Percentiles rank a stretch among this genome's conserved stretches.
Evolutionary conservation across 2,888 invertebrate genomes (phyloP).

Genomic region (Noctua comes): DNA sequence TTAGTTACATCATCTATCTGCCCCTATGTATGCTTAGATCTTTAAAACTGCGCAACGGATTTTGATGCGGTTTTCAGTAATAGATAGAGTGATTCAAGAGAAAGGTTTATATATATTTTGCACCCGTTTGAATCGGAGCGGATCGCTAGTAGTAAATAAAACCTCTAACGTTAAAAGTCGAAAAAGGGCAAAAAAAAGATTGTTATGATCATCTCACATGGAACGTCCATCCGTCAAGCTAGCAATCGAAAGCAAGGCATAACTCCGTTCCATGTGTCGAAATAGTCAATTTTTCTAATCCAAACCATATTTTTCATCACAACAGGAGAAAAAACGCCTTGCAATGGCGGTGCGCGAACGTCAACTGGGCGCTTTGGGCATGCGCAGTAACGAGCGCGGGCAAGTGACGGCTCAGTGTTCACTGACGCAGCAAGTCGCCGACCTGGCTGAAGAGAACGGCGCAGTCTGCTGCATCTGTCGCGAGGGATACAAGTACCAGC

Average conservation of each 20-base stretch:
- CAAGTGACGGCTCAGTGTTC: slow-evolving; percentile 98
- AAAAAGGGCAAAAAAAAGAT: not conserved
- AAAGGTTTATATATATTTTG: no score
- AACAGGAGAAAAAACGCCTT: slow-evolving; percentile 97
- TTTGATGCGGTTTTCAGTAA: no score
- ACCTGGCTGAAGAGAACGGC: slow-evolving; percentile 98
- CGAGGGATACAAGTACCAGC: slow-evolving; percentile 99
- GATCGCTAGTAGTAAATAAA: no score
- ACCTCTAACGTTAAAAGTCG: not conserved
- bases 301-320: not conserved
- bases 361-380: slow-evolving; percentile 98
- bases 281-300: not conserved
- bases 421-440: slow-evolving; percentile 98
- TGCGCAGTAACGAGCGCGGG: slow-evolving; percentile 99
- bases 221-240: not conserved
- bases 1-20: not conserved
- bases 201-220: not conserved
- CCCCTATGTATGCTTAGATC: no score
- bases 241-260: not conserved
- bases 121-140: no score
- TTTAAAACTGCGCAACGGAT: no score
- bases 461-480: slow-evolving; percentile 99
- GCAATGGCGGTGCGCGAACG: slow-evolving; percentile 99
- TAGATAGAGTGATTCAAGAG: no score
- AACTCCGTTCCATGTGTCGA: no score